Evolutionary conservation across 2,113 vertebrate genomes (phyloP), one percentile per base, ranked within the genome.

Genomic region (Pseudorectes ferrugineus): DNA sequence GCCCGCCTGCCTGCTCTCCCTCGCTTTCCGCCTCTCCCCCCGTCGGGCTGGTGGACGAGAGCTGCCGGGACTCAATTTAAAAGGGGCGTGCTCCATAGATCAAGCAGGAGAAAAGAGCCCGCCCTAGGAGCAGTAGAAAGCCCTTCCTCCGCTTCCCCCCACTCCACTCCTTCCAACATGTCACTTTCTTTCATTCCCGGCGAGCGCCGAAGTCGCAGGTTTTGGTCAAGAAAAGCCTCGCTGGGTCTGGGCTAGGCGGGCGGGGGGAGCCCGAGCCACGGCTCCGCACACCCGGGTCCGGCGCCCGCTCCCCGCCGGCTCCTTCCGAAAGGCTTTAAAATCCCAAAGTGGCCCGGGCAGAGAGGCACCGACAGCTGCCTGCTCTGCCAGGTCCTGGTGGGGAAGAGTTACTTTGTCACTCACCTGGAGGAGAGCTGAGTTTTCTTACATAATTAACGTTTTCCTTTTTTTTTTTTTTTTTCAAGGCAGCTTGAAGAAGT

Each of bases 61-160:
- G 82, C 85, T 87, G 91, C 85, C 59, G 91, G 88, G 93, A 89
- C 68, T 90, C 91, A 85, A 84, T 95, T 95, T 95, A 92, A 93
- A 94, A 90, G 95, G 95, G 93, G 82, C 89, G 93, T 90, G 89
- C 74, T 95, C 78, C 92, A 78, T 95, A 70, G 73, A 93, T 93
- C 55, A 92, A 88, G 71, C 26, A 74, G 33, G 36, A 42, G 61
- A 43, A 86, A 87, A 87, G 86, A 89, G 36, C 92, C 93, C 95
- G 94, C 95, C 95, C 93, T 90, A 51, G 9, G 28, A 72, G 33
- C 29, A 61, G 57, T 9, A 17, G 68, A 43, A 81, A 82, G 85
- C 93, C 85, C 93, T 68, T 77, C 65, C 81, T 87, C 43, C 36
- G n/a, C 59, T 55, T 49, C 5, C 25, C 20, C 40, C 15, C 4